These are phyloP conservation scores for Caloenas nicobarica DNA, from an alignment of 2,113 vertebrate genomes.

Conservation along the genomic window DNA sequence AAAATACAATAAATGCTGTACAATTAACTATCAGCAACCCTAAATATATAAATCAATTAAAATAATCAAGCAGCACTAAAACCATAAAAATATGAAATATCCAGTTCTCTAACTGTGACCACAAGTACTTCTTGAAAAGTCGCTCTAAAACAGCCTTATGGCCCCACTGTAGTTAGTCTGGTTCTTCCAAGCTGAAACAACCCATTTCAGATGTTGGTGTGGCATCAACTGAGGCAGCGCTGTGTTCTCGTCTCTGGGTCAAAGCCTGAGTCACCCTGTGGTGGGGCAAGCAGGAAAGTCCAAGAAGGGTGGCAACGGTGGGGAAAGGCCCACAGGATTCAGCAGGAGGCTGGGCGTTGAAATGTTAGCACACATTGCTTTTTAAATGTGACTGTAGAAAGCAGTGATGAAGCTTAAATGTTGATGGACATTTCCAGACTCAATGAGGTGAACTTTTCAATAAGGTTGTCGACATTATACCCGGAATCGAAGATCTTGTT, in stretches of 20 bases:
- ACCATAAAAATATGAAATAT: background rate
- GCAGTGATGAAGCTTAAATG: background rate
- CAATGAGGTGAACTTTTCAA: background rate
- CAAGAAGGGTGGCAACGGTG: background rate
- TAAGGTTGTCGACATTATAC: background rate
- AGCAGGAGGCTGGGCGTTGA: background rate
- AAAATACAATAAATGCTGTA: background rate
- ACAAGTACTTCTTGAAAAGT: background rate
- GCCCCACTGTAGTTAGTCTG: background rate
- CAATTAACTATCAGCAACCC: background rate
- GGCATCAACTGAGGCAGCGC: fast-evolving
- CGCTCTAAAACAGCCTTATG: background rate
- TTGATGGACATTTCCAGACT: background rate
- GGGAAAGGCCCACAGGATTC: background rate
- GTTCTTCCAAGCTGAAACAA: background rate
- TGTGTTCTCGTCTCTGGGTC: background rate
- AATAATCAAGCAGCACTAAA: background rate
- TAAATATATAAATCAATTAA: background rate
- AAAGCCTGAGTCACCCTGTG: background rate
- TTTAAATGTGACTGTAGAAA: background rate
- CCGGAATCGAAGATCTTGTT: background rate
- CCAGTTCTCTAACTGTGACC: background rate
- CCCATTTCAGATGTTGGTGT: fast-evolving
- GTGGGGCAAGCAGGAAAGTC: background rate
- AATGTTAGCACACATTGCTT: background rate